Base-by-base conservation (phyloP, 2,888 invertebrate species). In the Malacosoma neustria region DNA sequence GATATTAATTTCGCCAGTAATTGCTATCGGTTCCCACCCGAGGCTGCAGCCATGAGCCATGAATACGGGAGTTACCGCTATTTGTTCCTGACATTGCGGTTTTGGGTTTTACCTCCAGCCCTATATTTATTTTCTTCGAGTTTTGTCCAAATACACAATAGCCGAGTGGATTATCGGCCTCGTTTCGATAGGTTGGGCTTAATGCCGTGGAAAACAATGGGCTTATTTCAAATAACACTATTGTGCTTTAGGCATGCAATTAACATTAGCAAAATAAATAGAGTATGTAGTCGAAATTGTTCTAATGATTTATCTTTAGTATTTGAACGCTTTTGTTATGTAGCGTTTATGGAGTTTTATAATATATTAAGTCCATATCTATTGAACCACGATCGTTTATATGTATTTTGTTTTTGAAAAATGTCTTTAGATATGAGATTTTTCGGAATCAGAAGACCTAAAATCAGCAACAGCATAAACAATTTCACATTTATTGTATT, bases 1-100 rank as follows among this genome's bases (percentile, higher is more conserved):
- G 77, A 82, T 85, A 85, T 85, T 85, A 85, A 85, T 85, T 84
- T 84, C 66, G 73, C 66, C 76, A 72, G 84, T 85, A 85, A 85
- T 85, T 85, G 84, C 84, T 80, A 84, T 84, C 82, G 84, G 82
- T 72, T 77, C 67, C 77, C 67, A 76, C 69, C 71, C 69, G 67
- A 60, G 74, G 73, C 76, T 80, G 81, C 80, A 81, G 76, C 80
- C 81, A 70, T 76, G 77, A 77, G 71, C 79, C 77, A 84, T 84
- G 84, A 84, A 84, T 82, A 81, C 76, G 71, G 79, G 81, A 82
- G 79, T 79, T 82, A 82, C 82, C 75, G 81, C 82, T 82, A 82
- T 85, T 82, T 82, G 84, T 82, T 82, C 74, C 76, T 81, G 82
- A 82, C 82, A 69, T 72, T 80, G 82, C 74, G 84, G 84, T 75